Conservation (phyloP, 2,888 invertebrate genomes). For the Stomorhina lunata region DNA sequence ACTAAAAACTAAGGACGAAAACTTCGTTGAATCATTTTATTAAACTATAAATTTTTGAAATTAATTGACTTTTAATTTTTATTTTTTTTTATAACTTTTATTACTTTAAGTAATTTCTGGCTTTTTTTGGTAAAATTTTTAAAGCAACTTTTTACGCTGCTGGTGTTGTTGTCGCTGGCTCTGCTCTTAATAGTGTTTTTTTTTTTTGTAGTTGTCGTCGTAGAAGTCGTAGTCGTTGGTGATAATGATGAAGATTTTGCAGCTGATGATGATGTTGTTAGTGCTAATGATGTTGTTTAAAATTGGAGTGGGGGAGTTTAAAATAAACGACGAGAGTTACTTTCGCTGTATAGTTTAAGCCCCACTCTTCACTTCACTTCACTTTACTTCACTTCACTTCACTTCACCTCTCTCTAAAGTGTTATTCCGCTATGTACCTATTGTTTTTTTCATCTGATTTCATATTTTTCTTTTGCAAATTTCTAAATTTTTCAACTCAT, state of each 20-base stretch:
- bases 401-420: conserved; percentile 43
- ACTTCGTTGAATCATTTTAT: conserved; percentile 58
- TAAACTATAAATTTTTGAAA: background rate
- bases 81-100: conserved; percentile 28
- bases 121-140: no score
- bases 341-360: conserved; percentile 46
- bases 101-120: no score
- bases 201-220: background rate
- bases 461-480: background rate
- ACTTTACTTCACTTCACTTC: background rate
- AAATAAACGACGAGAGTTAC: conserved; percentile 49
- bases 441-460: conserved; percentile 62
- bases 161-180: background rate
- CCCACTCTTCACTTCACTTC: conserved; percentile 33
- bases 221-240: background rate
- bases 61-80: conserved; percentile 55
- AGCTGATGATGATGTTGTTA: background rate
- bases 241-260: conserved; percentile 6
- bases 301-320: conserved; percentile 56
- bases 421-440: conserved; percentile 67
- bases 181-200: no score
- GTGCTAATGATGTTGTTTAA: conserved; percentile 25
- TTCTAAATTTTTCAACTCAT: conserved; percentile 54
- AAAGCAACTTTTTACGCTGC: conserved; percentile 1
- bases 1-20: conserved; percentile 58